A percentile compares a stretch with the other conserved stretches of the same genome.
phyloP scores from a whole-genome alignment of 2,113 vertebrate genomes.

The Athene noctua region DNA sequence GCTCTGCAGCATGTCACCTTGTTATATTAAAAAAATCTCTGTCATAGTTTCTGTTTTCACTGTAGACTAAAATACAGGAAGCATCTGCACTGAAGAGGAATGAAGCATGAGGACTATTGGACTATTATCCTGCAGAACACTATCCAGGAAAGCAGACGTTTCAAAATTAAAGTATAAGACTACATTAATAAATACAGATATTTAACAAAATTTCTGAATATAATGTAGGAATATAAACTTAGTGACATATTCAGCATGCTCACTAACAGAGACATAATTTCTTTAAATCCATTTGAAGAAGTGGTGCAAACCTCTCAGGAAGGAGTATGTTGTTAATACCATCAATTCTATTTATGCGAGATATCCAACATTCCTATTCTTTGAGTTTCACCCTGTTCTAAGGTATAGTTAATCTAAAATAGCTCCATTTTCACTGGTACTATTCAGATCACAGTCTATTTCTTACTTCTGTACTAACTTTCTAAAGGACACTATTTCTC shows the following conservation, averaged over 20 bases:
- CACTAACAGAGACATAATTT: neutral
- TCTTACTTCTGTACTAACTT: neutral
- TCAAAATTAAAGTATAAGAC: neutral
- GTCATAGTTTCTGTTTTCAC: neutral
- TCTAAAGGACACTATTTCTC: neutral
- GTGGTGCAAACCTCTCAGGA: neutral
- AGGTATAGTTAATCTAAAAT: neutral
- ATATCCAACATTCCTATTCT: neutral
- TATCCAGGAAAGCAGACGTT: neutral
- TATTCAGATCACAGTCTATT: neutral
- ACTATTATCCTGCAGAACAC: neutral
- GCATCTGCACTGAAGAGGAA: neutral
- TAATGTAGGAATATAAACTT: neutral
- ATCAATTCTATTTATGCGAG: neutral
- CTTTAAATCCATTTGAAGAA: neutral
- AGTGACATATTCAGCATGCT: neutral
- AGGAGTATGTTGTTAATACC: neutral
- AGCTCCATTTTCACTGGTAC: neutral
- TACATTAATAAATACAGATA: neutral
- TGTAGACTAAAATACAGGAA: neutral
- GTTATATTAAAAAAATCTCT: neutral
- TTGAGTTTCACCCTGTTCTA: neutral
- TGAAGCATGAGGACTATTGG: neutral
- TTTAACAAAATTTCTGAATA: neutral
- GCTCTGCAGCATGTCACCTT: neutral